Base-by-base conservation (phyloP, 1,140 invertebrate species). In the Dryas iulia region DNA sequence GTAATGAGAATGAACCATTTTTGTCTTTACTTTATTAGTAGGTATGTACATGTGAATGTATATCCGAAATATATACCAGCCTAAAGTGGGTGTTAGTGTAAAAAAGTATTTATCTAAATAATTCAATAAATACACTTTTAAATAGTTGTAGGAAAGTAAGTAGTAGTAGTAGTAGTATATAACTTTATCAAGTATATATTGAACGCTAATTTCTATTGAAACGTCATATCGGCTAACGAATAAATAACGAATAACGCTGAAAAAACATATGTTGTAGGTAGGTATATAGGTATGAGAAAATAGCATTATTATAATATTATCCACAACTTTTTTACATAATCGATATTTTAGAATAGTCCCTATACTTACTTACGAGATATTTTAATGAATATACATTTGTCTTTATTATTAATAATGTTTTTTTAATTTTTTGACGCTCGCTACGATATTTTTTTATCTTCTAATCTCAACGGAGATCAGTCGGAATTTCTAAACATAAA, bases 1-100 rank as follows among this genome's bases (percentile, higher is more conserved):
- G 79, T 87, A 88, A 90, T 88, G 80, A 88, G 84, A 82, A 78
- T 73, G 76, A 73, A 73, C 67, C 71, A 68, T 78, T 76, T 58
- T 63, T 78, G 66, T 66, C 65, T 70, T 56, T 23, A 64, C 73
- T 84, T 82, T 84, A 83, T 83, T 81, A 73, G 71, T 69, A 21
- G 60, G 73, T 26, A 73, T 69, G 70, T 69, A 25, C 64, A 72
- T 23, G 69, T 71, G 28, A 26, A 33, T 33, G 30, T 11, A 31
- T n/a, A n/a, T 7, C 14, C 14, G 14, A 47, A 47, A 21, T 0
- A 11, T 21, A 3, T 47, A 47, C n/a, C 6, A 6, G 14, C 31
- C 14, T 6, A 1, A 24, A 31, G 30, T 31, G 30, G 30, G 30
- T 31, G 30, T n/a, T n/a, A 11, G 30, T 31, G 4, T 31, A 6